Evolutionary conservation across 64 coral and sea anemone genomes (phyloP).

Genomic region (Dendronephthya gigantea): DNA sequence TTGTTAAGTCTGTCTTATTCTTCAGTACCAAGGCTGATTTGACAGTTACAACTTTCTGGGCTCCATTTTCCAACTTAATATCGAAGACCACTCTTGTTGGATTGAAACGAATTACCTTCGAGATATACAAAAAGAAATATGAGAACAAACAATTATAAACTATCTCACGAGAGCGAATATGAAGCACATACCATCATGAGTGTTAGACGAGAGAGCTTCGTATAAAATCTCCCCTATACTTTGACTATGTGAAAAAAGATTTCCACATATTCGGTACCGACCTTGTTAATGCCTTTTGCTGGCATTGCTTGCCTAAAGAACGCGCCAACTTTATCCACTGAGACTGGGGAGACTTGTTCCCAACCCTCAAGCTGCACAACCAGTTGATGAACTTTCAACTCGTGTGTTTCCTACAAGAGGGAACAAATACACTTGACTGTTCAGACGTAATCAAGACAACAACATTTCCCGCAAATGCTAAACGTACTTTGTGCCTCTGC

Average conservation of each 20-base stretch:
- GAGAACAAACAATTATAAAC: no score
- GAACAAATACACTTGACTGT: neutral
- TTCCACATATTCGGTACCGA: neutral
- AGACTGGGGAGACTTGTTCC: conserved; percentile 74
- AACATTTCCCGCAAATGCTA: no score
- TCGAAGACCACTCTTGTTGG: conserved; percentile 83
- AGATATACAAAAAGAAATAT: neutral
- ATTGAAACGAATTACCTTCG: conserved; percentile 29
- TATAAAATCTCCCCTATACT: no score
- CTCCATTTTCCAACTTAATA: conserved; percentile 68
- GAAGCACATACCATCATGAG: no score
- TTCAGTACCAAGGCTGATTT: conserved; percentile 65
- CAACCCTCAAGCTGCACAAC: conserved; percentile 82
- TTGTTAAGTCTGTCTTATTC: conserved; percentile 77
- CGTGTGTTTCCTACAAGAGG: conserved; percentile 65
- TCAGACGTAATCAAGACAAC: no score
- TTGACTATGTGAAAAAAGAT: no score
- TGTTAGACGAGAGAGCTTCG: no score
- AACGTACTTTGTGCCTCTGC: conserved; percentile 69
- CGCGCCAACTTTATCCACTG: conserved; percentile 80
- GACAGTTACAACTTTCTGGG: conserved; percentile 79
- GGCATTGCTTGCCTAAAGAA: conserved; percentile 87
- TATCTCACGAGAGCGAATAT: no score
- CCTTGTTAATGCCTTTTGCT: conserved; percentile 26
- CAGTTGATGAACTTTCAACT: conserved; percentile 85